Base-by-base conservation (phyloP, 2,888 invertebrate species). In the Odontocolon sp. region DNA sequence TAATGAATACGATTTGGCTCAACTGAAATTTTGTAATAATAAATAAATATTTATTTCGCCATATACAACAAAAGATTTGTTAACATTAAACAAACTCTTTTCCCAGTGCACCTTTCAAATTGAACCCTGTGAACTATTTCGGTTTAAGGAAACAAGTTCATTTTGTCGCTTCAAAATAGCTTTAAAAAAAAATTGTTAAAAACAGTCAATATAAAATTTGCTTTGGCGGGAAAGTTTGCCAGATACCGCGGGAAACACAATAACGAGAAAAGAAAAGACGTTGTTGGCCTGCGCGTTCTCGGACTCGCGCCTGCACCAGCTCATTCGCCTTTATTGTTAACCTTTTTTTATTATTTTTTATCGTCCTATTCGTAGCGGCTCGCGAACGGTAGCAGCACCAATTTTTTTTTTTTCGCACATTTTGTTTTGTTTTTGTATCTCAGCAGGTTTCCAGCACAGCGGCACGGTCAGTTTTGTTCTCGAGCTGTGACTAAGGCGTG, bases 401-500 rank as follows among this genome's bases (percentile, higher is more conserved):
- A 63, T 33, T 67, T 45, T 67, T 56, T 54, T 45, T 14, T 23
- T 42, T 36, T 8, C 40, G 6, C 8, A 33, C 18, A 11, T 28
- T 69, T 36, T 69, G 36, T 33, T 21, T 47, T 47, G 8, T 28
- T 54, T 59, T 36, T 69, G 40, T 50, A 59, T 38, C 50, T 56
- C 56, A 54, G 42, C 47, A 59, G 50, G 59, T 63, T 47, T 31
- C 33, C 23, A 11, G 14, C 21, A 42, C 31, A 9, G 11, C 45
- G 33, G 50, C 36, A 50, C 64, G 28, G 56, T 64, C 57, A 36
- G 61, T 67, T 42, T 67, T 54, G 67, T 63, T 38, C 47, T 38
- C 23, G 63, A 28, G 67, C 59, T 73, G 54, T 68, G 73, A 73
- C 67, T 61, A 73, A 73, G 73, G n/a, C 45, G 47, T 50, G 50